A percentile compares a stretch with the other conserved stretches of the same genome.
Conservation (phyloP, 2,113 vertebrate genomes). For the Tympanuchus pallidicinctus region DNA sequence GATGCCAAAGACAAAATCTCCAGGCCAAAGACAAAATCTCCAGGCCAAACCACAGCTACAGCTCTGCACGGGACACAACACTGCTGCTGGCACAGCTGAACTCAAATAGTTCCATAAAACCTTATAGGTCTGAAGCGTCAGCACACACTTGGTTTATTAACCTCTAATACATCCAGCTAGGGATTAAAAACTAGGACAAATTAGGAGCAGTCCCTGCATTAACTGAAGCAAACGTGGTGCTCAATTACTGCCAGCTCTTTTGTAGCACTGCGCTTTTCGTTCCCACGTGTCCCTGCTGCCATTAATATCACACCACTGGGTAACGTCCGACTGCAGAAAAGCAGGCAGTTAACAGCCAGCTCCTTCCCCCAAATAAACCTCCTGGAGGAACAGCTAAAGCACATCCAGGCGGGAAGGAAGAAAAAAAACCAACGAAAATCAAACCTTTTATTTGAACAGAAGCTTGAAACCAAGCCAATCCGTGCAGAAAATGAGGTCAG, state of each 20-base stretch:
- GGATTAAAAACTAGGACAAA: not conserved
- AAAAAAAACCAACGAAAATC: not conserved
- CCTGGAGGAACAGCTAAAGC: not conserved
- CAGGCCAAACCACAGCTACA: not conserved
- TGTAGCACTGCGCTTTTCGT: not conserved
- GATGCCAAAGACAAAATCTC: not conserved
- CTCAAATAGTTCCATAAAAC: rapidly evolving
- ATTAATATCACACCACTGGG: rapidly evolving
- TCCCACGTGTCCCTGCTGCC: not conserved
- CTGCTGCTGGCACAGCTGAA: not conserved
- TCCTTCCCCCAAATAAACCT: not conserved
- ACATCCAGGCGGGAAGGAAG: rapidly evolving
- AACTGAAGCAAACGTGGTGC: not conserved
- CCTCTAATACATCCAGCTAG: not conserved
- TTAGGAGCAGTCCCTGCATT: not conserved
- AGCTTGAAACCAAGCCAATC: not conserved
- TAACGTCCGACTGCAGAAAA: not conserved
- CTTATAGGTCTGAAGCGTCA: not conserved
- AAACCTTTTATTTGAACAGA: not conserved
- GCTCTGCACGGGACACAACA: not conserved
- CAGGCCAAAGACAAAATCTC: not conserved
- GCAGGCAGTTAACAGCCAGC: not conserved
- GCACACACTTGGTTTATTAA: not conserved
- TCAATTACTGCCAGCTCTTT: not conserved
- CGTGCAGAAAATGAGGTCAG: not conserved